Evolutionary conservation across 2,888 invertebrate species (phyloP), one percentile per base, ranked within the genome.

Genomic region (Microplitis manilae): DNA sequence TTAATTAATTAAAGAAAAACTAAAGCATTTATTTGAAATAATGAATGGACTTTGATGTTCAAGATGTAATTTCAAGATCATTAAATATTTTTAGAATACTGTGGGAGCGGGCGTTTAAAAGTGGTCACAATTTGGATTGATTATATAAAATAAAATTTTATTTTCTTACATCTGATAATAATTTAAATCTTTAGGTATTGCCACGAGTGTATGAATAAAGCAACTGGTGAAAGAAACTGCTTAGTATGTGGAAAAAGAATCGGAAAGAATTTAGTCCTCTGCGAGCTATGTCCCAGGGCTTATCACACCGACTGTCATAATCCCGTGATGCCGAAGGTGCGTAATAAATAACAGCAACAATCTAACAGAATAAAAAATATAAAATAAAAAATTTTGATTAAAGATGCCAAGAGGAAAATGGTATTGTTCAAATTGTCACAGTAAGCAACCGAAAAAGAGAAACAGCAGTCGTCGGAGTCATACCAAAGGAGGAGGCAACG

Each of bases 301-400:
- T 97, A 96, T 91, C 98, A 98, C 89, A 95, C 95, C 80, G 97
- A 97, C 90, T 98, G 98, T 90, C 94, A 97, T 87, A 95, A 96
- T 89, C 98, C 98, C 62, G 95, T 96, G 61, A 91, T 97, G 86
- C 91, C 93, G 84, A 95, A 95, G 92, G 94, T 94, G 87, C 82
- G 81, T 80, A n/a, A 20, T 41, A 61, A 59, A 64, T 41, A 39
- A 39, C 17, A 13, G 6, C 13, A 68, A 70, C 41, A n/a, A 20
- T 6, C 4, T 30, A 30, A 30, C 9, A 71, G 65, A 75, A 72
- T 62, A 68, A 68, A 60, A 68, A 75, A 50, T 70, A 50, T 61
- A 69, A 39, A 13, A 70, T 7, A 20, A 13, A 17, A 65, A 41
- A 13, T 13, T 41, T 72, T 39, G 13, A 67, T 61, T 68, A 20